phyloP scores from a whole-genome alignment of 2,797 vertebrate genomes.

The Neopelma chrysocephalum region DNA sequence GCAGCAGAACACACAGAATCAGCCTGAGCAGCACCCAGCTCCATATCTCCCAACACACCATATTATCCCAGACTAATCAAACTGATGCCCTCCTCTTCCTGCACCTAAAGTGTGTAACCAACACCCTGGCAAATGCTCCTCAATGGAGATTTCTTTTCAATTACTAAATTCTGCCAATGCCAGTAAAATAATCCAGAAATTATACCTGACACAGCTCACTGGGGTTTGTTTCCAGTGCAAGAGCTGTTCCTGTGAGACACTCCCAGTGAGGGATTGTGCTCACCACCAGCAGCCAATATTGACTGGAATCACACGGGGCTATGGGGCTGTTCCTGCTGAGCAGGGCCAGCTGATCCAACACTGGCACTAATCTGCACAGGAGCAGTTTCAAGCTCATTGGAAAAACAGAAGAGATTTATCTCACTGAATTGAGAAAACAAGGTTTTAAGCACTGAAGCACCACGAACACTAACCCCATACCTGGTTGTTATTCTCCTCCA shows the following conservation, averaged over 20 bases:
- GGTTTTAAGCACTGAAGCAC: not conserved
- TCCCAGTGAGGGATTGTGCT: not conserved
- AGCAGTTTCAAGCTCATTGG: not conserved
- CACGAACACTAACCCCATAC: not conserved
- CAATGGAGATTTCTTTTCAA: not conserved
- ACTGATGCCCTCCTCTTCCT: not conserved
- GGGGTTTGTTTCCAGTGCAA: not conserved
- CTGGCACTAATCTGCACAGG: not conserved
- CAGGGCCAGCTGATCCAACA: not conserved
- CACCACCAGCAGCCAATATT: not conserved
- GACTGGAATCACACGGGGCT: not conserved
- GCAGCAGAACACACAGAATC: not conserved
- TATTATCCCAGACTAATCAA: not conserved
- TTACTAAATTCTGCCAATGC: not conserved
- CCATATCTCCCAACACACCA: not conserved
- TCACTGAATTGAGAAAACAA: not conserved
- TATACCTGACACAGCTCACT: not conserved
- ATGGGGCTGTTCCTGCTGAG: not conserved
- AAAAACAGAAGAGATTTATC: not conserved
- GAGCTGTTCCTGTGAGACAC: not conserved
- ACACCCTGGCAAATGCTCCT: not conserved
- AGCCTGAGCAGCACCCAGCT: not conserved
- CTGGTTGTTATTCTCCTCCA: not conserved
- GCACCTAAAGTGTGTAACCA: not conserved
- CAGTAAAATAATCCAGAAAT: conserved; percentile 3